phyloP scores from a whole-genome alignment of 2,888 invertebrate species.

The Caenorhabditis uteleia region DNA sequence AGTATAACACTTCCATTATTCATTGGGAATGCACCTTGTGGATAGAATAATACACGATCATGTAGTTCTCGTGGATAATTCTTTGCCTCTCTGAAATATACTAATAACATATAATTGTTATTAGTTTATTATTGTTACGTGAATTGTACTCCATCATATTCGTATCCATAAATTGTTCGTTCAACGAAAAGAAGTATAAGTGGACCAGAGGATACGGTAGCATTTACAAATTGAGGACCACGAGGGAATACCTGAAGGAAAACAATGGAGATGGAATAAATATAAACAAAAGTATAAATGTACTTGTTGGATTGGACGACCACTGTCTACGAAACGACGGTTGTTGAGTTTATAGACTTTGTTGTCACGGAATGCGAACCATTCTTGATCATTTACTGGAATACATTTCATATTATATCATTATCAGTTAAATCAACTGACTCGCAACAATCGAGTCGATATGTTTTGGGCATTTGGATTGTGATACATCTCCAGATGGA shows the following conservation, averaged over 20 bases:
- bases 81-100: conserved; percentile 39
- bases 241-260: conserved; percentile 59
- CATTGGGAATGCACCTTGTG: conserved; percentile 61
- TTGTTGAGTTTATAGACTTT: conserved; percentile 48
- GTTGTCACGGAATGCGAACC: conserved; percentile 50
- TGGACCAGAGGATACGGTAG: conserved; percentile 52
- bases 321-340: conserved; percentile 38
- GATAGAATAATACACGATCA: conserved; percentile 64
- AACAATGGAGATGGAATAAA: too few species aligned
- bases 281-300: too few species aligned
- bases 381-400: conserved; percentile 45
- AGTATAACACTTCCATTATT: conserved; percentile 62
- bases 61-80: conserved; percentile 59
- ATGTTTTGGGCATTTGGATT: conserved; percentile 43
- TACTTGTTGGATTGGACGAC: conserved; percentile 48
- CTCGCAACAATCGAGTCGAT: conserved; percentile 46
- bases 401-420: conserved; percentile 3
- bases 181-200: conserved; percentile 58
- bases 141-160: conserved; percentile 49
- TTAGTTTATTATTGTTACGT: conserved; percentile 17
- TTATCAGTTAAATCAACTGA: conserved; percentile 7
- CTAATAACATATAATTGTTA: conserved; percentile 6
- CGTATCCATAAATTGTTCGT: conserved; percentile 59
- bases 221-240: conserved; percentile 60
- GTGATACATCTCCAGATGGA: conserved; percentile 7